These are phyloP conservation scores for Montipora cactus DNA, from an alignment of 64 coral and sea anemone species.

Conservation along the genomic window DNA sequence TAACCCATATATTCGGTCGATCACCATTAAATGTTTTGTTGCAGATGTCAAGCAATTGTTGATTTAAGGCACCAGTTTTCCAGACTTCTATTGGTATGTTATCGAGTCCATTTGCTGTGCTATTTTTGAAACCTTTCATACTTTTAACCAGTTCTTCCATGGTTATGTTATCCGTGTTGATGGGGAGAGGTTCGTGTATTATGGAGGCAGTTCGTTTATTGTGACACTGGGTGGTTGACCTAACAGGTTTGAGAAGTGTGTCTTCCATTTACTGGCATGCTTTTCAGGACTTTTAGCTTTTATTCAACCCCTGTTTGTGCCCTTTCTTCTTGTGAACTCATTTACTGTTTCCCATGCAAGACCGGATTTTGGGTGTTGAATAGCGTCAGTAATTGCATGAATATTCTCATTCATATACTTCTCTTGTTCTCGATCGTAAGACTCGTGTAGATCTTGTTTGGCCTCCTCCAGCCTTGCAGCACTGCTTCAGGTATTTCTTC, in stretches of 20 bases:
- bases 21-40: constrained; percentile 18
- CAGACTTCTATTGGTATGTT: constrained; percentile 26
- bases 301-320: constrained; percentile 1
- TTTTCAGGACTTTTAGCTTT: background rate
- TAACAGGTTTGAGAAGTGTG: background rate
- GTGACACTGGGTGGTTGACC: constrained; percentile 6
- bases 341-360: background rate
- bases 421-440: constrained; percentile 16
- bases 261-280: background rate
- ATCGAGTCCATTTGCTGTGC: background rate
- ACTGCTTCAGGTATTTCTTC: constrained; percentile 30
- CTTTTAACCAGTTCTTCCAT: background rate
- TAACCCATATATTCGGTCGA: too few species aligned
- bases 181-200: too few species aligned
- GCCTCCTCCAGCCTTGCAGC: background rate
- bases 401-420: constrained; percentile 8
- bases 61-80: constrained; percentile 24
- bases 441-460: constrained; percentile 1
- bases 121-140: constrained; percentile 13
- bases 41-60: constrained; percentile 28
- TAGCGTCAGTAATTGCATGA: constrained; percentile 14
- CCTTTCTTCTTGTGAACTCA: background rate
- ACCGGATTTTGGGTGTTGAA: constrained; percentile 15
- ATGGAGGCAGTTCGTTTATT: background rate
- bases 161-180: background rate